Conservation (phyloP, 2,888 invertebrate species). For the Chalcosyrphus nemorum region DNA sequence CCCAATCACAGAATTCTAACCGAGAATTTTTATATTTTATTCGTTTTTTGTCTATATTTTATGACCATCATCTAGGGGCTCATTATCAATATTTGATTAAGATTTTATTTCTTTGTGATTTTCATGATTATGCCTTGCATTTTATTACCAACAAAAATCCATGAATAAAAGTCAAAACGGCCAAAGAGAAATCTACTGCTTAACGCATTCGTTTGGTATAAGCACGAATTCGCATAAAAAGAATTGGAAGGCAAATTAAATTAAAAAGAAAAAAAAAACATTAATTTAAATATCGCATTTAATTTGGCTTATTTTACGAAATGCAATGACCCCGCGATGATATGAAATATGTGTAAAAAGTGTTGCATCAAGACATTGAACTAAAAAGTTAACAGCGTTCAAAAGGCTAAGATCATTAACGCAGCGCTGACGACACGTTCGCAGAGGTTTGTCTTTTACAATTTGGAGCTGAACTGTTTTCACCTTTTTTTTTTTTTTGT, state of each 20-base stretch:
- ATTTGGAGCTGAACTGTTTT: not conserved
- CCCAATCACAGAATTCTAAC: not conserved
- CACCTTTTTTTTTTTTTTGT: no score
- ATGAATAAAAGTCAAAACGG: not conserved
- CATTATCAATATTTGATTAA: constrained; percentile 47
- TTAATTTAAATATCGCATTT: not conserved
- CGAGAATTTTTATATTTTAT: not conserved
- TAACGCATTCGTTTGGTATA: constrained; percentile 13
- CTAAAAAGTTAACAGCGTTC: not conserved
- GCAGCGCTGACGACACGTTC: not conserved
- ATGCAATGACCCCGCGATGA: constrained; percentile 8
- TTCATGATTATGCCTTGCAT: constrained; percentile 34
- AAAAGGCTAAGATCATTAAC: not conserved
- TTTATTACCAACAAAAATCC: constrained; percentile 17
- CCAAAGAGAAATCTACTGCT: constrained; percentile 11
- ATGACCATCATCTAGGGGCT: constrained; percentile 30
- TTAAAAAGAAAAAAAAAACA: not conserved
- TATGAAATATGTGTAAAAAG: not conserved
- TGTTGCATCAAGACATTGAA: not conserved
- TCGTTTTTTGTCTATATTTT: constrained; percentile 37
- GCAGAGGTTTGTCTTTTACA: not conserved
- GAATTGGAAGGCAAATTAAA: not conserved
- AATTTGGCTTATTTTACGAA: not conserved
- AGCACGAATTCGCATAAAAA: constrained; percentile 34
- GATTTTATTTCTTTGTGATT: constrained; percentile 51